A percentile compares a stretch with the other conserved stretches of the same genome.
phyloP scores from a whole-genome alignment of 2,888 invertebrate species.

The Drosophila infuscata region DNA sequence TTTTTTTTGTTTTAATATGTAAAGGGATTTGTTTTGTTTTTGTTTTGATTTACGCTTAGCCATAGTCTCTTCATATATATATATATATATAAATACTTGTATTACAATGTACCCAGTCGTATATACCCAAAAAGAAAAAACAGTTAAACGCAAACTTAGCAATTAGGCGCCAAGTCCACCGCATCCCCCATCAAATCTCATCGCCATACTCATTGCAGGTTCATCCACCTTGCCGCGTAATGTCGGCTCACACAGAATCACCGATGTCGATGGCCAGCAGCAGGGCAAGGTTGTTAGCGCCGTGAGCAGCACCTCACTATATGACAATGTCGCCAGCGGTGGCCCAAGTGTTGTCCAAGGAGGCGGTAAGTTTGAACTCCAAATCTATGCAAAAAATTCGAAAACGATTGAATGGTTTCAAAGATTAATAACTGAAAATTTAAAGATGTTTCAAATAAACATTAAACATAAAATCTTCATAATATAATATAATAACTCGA shows the following conservation, averaged over 20 bases:
- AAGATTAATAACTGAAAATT: background rate
- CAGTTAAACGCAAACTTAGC: slow-evolving; percentile 38
- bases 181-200: slow-evolving; percentile 79
- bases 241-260: slow-evolving; percentile 82
- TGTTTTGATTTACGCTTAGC: slow-evolving; percentile 37
- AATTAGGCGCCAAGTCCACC: slow-evolving; percentile 57
- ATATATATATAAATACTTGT: background rate
- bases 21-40: background rate
- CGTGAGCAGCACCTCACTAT: slow-evolving; percentile 94
- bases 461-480: background rate
- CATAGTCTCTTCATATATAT: slow-evolving; percentile 25
- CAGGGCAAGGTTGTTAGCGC: slow-evolving; percentile 91
- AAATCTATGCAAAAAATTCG: background rate
- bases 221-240: slow-evolving; percentile 93
- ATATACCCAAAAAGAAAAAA: slow-evolving; percentile 42
- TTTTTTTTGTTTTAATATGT: background rate
- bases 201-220: slow-evolving; percentile 86
- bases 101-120: slow-evolving; percentile 31
- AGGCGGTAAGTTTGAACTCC: slow-evolving; percentile 48
- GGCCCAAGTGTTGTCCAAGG: slow-evolving; percentile 63
- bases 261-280: slow-evolving; percentile 83
- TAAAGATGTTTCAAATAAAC: background rate
- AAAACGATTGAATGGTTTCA: background rate
- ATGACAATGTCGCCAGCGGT: slow-evolving; percentile 90
- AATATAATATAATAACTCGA: background rate